phyloP scores from a whole-genome alignment of 2,888 invertebrate species.

The Sycophila texana region DNA sequence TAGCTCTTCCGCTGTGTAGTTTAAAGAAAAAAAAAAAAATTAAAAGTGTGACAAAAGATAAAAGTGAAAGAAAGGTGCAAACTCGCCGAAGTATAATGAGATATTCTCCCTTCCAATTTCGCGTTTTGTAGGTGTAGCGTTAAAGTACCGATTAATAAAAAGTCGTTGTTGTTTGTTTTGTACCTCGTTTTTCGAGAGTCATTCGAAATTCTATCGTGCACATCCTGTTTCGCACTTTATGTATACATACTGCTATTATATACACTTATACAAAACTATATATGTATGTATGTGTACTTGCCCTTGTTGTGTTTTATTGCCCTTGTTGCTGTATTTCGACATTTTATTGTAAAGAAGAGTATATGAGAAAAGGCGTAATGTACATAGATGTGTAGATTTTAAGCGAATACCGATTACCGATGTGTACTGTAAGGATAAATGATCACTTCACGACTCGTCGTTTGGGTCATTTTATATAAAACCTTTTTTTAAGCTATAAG shows the following conservation, averaged over 20 bases:
- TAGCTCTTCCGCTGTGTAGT: constrained; percentile 50
- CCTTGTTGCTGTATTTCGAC: constrained; percentile 68
- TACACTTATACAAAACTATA: constrained; percentile 32
- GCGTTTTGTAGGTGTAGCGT: constrained; percentile 42
- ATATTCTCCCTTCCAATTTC: constrained; percentile 39
- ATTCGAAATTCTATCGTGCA: constrained; percentile 69
- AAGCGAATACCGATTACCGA: constrained; percentile 46
- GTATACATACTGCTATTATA: constrained; percentile 45
- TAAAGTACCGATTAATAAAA: constrained; percentile 57
- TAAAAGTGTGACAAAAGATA: constrained; percentile 4
- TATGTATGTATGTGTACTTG: constrained; percentile 63
- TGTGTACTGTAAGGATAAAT: constrained; percentile 44
- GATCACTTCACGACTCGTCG: constrained; percentile 48
- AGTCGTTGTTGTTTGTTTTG: constrained; percentile 70
- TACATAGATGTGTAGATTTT: constrained; percentile 52
- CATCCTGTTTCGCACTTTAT: constrained; percentile 54
- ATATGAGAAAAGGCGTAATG: constrained; percentile 36
- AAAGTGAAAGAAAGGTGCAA: constrained; percentile 32
- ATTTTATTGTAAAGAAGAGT: constrained; percentile 70
- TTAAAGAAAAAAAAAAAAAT: not conserved
- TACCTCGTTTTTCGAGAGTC: constrained; percentile 64
- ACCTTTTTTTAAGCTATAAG: constrained; percentile 49
- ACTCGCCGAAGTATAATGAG: constrained; percentile 39
- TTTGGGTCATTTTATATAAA: constrained; percentile 51
- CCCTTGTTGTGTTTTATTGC: constrained; percentile 72